A percentile compares a stretch with the other conserved stretches of the same genome.
phyloP scores from a whole-genome alignment of 2,888 invertebrate species.

The Ephialtes manifestator region DNA sequence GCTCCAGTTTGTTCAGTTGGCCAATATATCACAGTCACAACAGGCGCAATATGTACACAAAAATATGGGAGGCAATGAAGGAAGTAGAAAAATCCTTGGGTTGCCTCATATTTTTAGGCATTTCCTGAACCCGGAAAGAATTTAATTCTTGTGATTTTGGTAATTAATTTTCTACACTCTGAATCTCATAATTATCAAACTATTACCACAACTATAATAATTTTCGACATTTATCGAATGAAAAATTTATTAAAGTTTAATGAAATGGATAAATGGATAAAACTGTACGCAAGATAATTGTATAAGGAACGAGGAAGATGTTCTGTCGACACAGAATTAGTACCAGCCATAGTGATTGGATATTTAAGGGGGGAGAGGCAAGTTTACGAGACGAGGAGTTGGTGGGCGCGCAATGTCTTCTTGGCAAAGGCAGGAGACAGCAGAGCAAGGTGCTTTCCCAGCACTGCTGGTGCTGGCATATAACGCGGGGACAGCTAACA shows the following conservation, averaged over 20 bases:
- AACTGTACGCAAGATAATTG: not conserved
- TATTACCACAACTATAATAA: no score
- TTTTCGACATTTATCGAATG: no score
- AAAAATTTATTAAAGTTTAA: no score
- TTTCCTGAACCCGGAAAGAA: not conserved
- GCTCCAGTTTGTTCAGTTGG: slow-evolving; percentile 38
- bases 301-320: not conserved
- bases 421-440: slow-evolving; percentile 42
- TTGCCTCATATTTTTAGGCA: not conserved
- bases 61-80: not conserved
- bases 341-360: slow-evolving; percentile 3
- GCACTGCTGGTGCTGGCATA: slow-evolving; percentile 37
- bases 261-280: not conserved
- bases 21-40: slow-evolving; percentile 73
- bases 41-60: slow-evolving; percentile 53
- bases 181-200: no score
- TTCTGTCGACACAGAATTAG: slow-evolving; percentile 2
- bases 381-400: slow-evolving; percentile 21
- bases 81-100: not conserved
- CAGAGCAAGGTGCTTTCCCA: slow-evolving; percentile 61
- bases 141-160: not conserved
- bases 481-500: slow-evolving; percentile 64
- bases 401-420: slow-evolving; percentile 32
- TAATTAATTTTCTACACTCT: no score
- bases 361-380: slow-evolving; percentile 7